A percentile compares a stretch with the other conserved stretches of the same genome.
Evolutionary conservation across 2,113 vertebrate genomes (phyloP).

Genomic region (Fregata magnificens): DNA sequence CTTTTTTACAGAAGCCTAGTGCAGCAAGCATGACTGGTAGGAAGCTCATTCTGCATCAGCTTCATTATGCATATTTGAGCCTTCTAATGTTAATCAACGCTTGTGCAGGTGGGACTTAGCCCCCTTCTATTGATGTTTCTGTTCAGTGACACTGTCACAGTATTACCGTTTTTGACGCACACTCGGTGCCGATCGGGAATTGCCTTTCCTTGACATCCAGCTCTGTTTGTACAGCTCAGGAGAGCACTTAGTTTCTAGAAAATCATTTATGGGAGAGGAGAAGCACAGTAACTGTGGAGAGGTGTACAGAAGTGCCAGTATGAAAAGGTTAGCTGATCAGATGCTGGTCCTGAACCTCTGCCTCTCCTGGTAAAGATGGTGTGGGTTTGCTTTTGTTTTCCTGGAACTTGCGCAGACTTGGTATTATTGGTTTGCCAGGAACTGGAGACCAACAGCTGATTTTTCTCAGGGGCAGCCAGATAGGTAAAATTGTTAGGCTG

Average conservation of each 20-base stretch:
- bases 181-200: accelerated
- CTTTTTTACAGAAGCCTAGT: not conserved
- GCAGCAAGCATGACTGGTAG: not conserved
- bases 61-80: accelerated
- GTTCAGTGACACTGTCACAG: not conserved
- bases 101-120: not conserved
- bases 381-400: not conserved
- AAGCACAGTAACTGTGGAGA: not conserved
- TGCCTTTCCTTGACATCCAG: not conserved
- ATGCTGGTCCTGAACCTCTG: not conserved
- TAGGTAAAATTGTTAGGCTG: not conserved
- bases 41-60: not conserved
- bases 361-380: not conserved
- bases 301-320: not conserved
- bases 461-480: not conserved
- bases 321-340: not conserved
- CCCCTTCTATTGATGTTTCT: not conserved
- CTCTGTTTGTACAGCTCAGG: not conserved
- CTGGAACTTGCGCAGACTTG: not conserved
- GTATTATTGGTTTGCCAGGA: not conserved
- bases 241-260: not conserved
- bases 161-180: not conserved
- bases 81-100: not conserved
- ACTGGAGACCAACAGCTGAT: not conserved
- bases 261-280: not conserved